phyloP scores from a whole-genome alignment of 2,888 invertebrate species.

The Trachelus troglodyta region DNA sequence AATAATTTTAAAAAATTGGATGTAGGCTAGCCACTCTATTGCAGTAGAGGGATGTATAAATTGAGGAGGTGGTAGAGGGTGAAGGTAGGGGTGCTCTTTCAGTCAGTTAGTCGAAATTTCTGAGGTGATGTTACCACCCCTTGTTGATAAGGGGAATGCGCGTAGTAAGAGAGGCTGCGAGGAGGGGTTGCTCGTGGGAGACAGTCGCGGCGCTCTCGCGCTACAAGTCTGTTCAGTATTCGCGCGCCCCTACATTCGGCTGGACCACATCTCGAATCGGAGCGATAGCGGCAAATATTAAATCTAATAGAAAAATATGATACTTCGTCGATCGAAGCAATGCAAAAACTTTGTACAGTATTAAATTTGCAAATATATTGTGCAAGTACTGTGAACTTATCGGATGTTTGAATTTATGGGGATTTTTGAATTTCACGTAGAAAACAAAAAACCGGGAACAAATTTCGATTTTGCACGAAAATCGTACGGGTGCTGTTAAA shows the following conservation, averaged over 20 bases:
- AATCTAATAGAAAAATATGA: background rate
- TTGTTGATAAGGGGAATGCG: slow-evolving; percentile 49
- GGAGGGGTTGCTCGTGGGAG: slow-evolving; percentile 43
- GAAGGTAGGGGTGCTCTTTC: background rate
- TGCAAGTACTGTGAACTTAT: background rate
- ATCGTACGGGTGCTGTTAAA: background rate
- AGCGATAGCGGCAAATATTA: background rate
- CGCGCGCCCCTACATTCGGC: slow-evolving; percentile 57
- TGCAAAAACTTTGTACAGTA: background rate
- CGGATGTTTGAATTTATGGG: background rate
- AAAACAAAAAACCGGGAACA: background rate
- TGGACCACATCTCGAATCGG: slow-evolving; percentile 34
- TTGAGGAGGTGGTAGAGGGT: background rate
- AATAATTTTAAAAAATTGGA: background rate
- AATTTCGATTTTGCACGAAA: background rate
- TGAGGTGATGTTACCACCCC: background rate
- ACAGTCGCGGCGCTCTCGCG: slow-evolving; percentile 48
- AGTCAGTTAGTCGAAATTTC: background rate
- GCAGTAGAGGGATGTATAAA: background rate
- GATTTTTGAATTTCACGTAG: background rate
- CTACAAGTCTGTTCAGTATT: slow-evolving; percentile 57
- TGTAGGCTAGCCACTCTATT: background rate
- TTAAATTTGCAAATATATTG: background rate
- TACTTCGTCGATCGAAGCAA: background rate
- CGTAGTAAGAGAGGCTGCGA: slow-evolving; percentile 50